Evolutionary conservation across 2,888 invertebrate genomes (phyloP), one percentile per base, ranked within the genome.

Genomic region (Glyphotaelius pellucidus): DNA sequence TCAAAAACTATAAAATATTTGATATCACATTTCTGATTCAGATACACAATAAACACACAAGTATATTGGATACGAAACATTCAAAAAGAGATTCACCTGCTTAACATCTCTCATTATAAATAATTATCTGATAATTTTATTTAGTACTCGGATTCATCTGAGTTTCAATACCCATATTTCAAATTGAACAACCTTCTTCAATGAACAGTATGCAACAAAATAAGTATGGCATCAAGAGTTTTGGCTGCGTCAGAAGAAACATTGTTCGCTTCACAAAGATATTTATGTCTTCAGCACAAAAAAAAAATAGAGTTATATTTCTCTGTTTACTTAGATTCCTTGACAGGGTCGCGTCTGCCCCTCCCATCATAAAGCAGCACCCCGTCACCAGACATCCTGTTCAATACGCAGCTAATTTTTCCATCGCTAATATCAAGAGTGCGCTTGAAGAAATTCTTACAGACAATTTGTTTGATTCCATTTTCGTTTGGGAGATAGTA

Each of bases 401-500:
- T 89, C 67, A 89, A 31, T 5, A 79, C 79, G 30, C 52, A 35
- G 7, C 32, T 89, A 67, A 89, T 89, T 89, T 89, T 89, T 1
- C 89, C 52, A 80, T 89, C 89, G 35, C 89, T 89, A 80, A 89
- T 67, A 79, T 67, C 79, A 7, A 79, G 52, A 14, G 89, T 89
- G 11, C 35, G 52, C 30, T 89, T 89, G 19, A 67, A 67, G n/a
- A 89, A 89, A 35, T 30, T 89, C 19, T 89, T 52, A 14, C 89
- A 67, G 80, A 89, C 89, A 25, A 32, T 89, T 35, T 89, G 52
- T 19, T 35, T 89, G 79, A 31, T 79, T 52, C 89, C 89, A 80
- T 89, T 89, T 89, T 67, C 79, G 80, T 80, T 79, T 30, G 89
- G 67, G 31, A 89, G 89, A 79, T 32, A 89, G 35, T 89, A 52